Evolutionary conservation across 2,797 vertebrate genomes (phyloP).

Genomic region (Coregonus ussuriensis): DNA sequence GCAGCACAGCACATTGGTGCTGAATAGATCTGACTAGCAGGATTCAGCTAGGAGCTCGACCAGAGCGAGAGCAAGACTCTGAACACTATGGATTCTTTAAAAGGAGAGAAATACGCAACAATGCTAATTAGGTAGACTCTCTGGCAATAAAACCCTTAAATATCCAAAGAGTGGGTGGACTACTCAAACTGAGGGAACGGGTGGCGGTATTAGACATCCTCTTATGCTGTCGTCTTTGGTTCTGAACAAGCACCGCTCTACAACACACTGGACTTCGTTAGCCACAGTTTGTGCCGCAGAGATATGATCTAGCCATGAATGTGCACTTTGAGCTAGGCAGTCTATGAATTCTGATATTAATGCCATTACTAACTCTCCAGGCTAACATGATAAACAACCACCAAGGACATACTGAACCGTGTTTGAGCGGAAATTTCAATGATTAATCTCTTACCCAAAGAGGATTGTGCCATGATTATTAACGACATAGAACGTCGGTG

Average conservation of each 20-base stretch:
- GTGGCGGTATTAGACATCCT: slow-evolving; percentile 8
- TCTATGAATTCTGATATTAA: background rate
- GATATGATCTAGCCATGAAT: background rate
- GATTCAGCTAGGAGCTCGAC: slow-evolving; percentile 7
- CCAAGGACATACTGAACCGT: background rate
- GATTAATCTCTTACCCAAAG: background rate
- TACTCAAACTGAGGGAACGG: slow-evolving; percentile 5
- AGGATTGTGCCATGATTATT: background rate
- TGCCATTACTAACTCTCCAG: background rate
- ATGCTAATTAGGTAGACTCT: slow-evolving; percentile 35
- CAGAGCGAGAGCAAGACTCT: background rate
- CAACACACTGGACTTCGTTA: background rate
- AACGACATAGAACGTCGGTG: slow-evolving; percentile 16
- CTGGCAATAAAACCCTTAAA: slow-evolving; percentile 30
- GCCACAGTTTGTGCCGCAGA: background rate
- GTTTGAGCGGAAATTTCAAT: background rate
- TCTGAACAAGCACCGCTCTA: slow-evolving; percentile 6
- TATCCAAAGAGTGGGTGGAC: slow-evolving; percentile 33
- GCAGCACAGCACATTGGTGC: background rate
- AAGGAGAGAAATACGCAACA: slow-evolving; percentile 22
- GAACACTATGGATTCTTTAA: slow-evolving; percentile 21
- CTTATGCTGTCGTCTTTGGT: slow-evolving; percentile 14
- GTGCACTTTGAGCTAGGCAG: background rate
- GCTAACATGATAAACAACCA: background rate
- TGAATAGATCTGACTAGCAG: slow-evolving; percentile 28